Percentiles rank a stretch among this genome's conserved stretches.
Conservation (phyloP, 2,888 invertebrate genomes). For the Dasypogon diadema region DNA sequence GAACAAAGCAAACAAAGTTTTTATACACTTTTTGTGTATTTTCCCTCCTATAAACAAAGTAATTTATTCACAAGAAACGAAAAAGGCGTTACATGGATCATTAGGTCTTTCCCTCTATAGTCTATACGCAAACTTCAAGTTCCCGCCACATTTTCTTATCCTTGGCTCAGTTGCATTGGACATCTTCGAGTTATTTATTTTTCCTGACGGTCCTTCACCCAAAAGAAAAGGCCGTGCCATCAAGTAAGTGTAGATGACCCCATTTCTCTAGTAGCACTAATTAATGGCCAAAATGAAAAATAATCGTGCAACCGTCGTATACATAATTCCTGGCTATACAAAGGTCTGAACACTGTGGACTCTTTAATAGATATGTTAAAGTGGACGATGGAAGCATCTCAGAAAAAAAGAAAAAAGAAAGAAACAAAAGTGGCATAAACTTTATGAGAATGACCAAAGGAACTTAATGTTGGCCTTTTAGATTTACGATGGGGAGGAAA, state of each 20-base stretch:
- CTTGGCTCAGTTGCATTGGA: background rate
- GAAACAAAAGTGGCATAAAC: constrained; percentile 13
- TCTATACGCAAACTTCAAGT: too few species aligned
- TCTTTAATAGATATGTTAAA: background rate
- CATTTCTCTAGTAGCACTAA: constrained; percentile 15
- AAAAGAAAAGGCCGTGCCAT: constrained; percentile 22
- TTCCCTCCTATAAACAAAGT: too few species aligned
- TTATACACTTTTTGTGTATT: too few species aligned
- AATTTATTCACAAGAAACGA: too few species aligned
- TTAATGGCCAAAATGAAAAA: constrained; percentile 39
- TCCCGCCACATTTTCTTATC: too few species aligned
- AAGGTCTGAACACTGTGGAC: background rate
- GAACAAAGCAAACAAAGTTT: too few species aligned
- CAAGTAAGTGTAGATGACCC: constrained; percentile 24
- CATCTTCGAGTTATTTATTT: background rate
- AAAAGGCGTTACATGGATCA: too few species aligned
- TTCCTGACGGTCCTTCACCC: background rate
- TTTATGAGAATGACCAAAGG: constrained; percentile 9
- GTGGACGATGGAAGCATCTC: background rate
- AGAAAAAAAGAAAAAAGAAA: background rate
- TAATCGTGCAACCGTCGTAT: background rate
- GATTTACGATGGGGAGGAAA: constrained; percentile 10
- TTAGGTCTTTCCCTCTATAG: too few species aligned
- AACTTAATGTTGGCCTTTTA: background rate
- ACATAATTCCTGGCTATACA: constrained; percentile 12